These are phyloP conservation scores for Endotricha flammealis DNA, from an alignment of 2,888 invertebrate genomes.

Conservation along the genomic window DNA sequence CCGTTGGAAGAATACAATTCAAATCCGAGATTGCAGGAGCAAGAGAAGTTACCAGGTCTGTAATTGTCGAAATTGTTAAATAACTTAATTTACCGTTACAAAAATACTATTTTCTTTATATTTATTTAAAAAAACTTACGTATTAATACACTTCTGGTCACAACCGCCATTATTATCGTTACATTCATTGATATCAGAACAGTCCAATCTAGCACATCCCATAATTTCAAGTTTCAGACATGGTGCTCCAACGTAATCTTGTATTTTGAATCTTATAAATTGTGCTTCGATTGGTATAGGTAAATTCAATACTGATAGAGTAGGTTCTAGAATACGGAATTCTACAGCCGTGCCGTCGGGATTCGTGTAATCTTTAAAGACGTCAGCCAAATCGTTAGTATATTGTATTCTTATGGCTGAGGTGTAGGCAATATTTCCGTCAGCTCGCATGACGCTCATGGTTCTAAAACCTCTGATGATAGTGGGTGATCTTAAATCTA, in stretches of 20 bases:
- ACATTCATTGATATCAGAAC: conserved; percentile 93
- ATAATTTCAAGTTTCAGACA: conserved; percentile 94
- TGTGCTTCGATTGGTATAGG: conserved; percentile 95
- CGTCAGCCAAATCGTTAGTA: conserved; percentile 91
- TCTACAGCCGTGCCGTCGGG: conserved; percentile 96
- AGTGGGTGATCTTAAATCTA: conserved; percentile 92
- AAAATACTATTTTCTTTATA: not conserved
- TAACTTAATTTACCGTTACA: conserved; percentile 1
- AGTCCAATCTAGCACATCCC: conserved; percentile 94
- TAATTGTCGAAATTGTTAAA: conserved; percentile 19
- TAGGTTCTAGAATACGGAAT: conserved; percentile 92
- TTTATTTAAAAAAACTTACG: conserved; percentile 47
- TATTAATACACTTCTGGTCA: conserved; percentile 94
- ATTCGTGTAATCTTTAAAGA: conserved; percentile 94
- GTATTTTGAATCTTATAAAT: conserved; percentile 90
- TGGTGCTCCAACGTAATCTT: conserved; percentile 92
- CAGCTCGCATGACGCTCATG: conserved; percentile 89
- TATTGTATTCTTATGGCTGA: conserved; percentile 93
- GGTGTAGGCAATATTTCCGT: conserved; percentile 91
- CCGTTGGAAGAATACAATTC: conserved; percentile 93
- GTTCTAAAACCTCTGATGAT: conserved; percentile 94
- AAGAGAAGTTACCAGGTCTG: conserved; percentile 91
- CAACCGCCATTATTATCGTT: conserved; percentile 92
- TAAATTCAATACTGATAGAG: conserved; percentile 92
- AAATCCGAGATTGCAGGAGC: conserved; percentile 94